Evolutionary conservation across 2,113 vertebrate species (phyloP), one percentile per base, ranked within the genome.

Genomic region (Myocastor coypus): DNA sequence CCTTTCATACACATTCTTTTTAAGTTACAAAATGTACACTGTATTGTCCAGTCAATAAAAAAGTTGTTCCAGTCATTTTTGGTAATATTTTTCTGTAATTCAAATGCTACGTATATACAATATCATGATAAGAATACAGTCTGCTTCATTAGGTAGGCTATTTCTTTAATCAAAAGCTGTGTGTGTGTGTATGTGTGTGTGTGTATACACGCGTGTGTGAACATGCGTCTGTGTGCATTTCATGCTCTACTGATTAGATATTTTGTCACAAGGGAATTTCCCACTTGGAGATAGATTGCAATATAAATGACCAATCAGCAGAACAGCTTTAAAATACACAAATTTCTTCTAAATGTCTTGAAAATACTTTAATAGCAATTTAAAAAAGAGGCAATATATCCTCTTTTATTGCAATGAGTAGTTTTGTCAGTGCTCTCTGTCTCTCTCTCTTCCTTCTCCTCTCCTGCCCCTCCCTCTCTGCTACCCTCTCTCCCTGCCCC

Each of bases 231-330:
- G 3, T 69, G 20, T 91, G n/a, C 93, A 17, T 66, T 22, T 32
- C 78, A 12, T 75, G 73, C 7, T 22, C 11, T 69, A 52, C 24
- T 96, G 83, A 90, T 42, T 73, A 71, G 83, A 89, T 95, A 89
- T 75, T 94, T 94, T 95, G 55, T 83, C 59, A 87, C 34, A 63
- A 87, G 68, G 55, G 81, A 52, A 94, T 87, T 96, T 95, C 69
- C 32, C 77, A 63, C 32, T 78, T 81, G 94, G 86, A 64, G 42
- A 17, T 89, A 86, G 89, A 37, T 95, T 52, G 57, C 30, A 94
- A 96, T 26, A 57, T 20, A 57, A 81, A 10, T 89, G 83, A 87
- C 73, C 40, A 20, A 57, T 73, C 57, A 96, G 57, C 24, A 92
- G 55, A 63, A 87, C 34, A 42, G 20, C 46, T 26, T 95, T 97